A percentile compares a stretch with the other conserved stretches of the same genome.
phyloP scores from a whole-genome alignment of 2,888 invertebrate genomes.

The Lithodes maja region DNA sequence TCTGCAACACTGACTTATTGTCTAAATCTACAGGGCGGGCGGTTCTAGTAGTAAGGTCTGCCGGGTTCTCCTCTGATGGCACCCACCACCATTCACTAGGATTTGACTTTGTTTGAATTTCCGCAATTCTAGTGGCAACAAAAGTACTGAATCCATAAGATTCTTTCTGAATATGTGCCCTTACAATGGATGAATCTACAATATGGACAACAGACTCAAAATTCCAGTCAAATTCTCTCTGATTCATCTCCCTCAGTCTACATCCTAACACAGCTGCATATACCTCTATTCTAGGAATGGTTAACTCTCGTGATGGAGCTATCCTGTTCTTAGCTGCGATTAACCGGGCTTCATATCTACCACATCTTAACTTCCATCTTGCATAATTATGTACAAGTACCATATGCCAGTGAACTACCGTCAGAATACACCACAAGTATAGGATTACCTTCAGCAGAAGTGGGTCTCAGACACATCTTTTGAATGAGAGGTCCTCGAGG shows the following conservation, averaged over 20 bases:
- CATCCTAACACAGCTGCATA: conserved; percentile 3
- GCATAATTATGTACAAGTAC: not conserved
- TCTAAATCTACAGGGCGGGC: not conserved
- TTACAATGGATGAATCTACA: conserved; percentile 24
- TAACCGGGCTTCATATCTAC: not conserved
- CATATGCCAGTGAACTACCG: not conserved
- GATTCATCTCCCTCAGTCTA: not conserved
- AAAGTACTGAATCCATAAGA: conserved; percentile 19
- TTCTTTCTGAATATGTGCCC: conserved; percentile 21
- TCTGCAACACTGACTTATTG: not conserved
- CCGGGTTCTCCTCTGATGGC: not conserved
- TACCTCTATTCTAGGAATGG: conserved; percentile 7
- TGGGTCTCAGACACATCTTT: not conserved
- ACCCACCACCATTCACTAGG: conserved; percentile 34
- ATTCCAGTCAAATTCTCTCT: conserved; percentile 8
- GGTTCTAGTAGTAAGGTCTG: conserved; percentile 1
- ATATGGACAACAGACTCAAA: not conserved
- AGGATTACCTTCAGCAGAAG: not conserved
- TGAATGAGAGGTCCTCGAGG: not conserved
- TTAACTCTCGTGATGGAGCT: not conserved
- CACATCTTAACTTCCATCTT: not conserved
- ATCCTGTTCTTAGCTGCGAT: conserved; percentile 7
- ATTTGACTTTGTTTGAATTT: conserved; percentile 7
- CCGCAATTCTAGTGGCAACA: conserved; percentile 18
- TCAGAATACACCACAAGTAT: not conserved